These are phyloP conservation scores for Cyclina sinensis DNA, from an alignment of 1,140 invertebrate species.

Conservation along the genomic window DNA sequence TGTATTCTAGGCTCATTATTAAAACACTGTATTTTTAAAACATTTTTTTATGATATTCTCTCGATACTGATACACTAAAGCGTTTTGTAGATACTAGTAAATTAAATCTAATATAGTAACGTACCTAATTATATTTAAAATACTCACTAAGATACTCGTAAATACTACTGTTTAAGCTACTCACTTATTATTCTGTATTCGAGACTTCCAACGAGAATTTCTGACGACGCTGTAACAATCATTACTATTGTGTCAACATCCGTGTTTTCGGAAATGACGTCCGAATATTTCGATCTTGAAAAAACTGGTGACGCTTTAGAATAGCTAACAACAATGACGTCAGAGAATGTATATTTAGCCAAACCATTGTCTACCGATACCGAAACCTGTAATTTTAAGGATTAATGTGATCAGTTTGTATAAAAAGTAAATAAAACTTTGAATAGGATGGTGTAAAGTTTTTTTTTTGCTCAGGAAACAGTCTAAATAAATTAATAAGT, in stretches of 20 bases:
- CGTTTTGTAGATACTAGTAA: too few species aligned
- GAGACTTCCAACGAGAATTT: neutral
- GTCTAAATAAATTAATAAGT: too few species aligned
- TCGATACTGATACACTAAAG: too few species aligned
- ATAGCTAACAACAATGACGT: constrained; percentile 49
- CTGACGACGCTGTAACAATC: neutral
- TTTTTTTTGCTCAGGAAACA: too few species aligned
- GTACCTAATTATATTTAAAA: neutral
- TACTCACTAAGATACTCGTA: neutral
- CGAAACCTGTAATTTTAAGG: constrained; percentile 24
- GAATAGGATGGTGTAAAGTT: too few species aligned
- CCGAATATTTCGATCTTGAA: constrained; percentile 29
- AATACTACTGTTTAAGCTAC: too few species aligned
- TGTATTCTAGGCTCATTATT: too few species aligned
- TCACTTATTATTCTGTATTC: constrained; percentile 42
- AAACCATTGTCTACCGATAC: constrained; percentile 50
- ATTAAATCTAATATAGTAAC: too few species aligned
- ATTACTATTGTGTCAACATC: neutral
- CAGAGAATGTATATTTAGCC: neutral
- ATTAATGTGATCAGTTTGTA: too few species aligned
- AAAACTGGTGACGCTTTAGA: constrained; percentile 43
- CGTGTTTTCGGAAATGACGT: constrained; percentile 2
- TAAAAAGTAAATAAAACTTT: too few species aligned
- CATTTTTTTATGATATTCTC: too few species aligned
- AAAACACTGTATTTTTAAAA: too few species aligned